Conservation (phyloP, 2,888 invertebrate genomes). For the Balanococcus diminutus region DNA sequence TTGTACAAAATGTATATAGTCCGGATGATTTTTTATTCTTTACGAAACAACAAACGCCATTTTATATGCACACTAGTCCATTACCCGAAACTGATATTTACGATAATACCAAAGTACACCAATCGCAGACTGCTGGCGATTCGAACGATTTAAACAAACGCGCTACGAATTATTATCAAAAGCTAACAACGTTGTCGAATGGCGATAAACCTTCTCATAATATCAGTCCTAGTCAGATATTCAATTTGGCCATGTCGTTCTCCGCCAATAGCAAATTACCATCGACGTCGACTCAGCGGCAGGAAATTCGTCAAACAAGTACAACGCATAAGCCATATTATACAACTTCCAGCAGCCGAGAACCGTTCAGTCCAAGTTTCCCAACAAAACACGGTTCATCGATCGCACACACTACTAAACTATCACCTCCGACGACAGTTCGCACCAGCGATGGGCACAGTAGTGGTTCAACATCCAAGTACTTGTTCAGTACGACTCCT, state of each 20-base stretch:
- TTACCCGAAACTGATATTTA: constrained; percentile 50
- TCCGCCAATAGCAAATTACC: not conserved
- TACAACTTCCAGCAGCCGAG: constrained; percentile 40
- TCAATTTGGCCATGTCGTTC: constrained; percentile 45
- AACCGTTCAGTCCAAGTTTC: constrained; percentile 51
- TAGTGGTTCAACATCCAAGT: constrained; percentile 45
- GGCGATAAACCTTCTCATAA: not conserved
- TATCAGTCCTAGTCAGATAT: constrained; percentile 51
- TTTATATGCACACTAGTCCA: constrained; percentile 52
- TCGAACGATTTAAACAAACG: constrained; percentile 18
- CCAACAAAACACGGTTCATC: not conserved
- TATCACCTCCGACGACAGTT: constrained; percentile 6
- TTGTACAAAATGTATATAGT: constrained; percentile 61
- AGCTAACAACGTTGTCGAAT: constrained; percentile 11
- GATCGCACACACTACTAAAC: constrained; percentile 6
- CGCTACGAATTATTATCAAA: not conserved
- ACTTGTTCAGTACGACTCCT: constrained; percentile 52
- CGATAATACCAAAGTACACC: constrained; percentile 38
- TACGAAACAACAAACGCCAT: constrained; percentile 57
- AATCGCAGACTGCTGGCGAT: not conserved
- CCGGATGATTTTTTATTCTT: constrained; percentile 61
- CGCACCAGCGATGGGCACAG: not conserved
- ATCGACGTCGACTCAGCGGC: constrained; percentile 55
- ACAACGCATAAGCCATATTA: constrained; percentile 52
- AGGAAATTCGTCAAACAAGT: not conserved